Evolutionary conservation across 53 echinoderm and acorn worm genomes (phyloP).

Genomic region (Paelopatides confundens): DNA sequence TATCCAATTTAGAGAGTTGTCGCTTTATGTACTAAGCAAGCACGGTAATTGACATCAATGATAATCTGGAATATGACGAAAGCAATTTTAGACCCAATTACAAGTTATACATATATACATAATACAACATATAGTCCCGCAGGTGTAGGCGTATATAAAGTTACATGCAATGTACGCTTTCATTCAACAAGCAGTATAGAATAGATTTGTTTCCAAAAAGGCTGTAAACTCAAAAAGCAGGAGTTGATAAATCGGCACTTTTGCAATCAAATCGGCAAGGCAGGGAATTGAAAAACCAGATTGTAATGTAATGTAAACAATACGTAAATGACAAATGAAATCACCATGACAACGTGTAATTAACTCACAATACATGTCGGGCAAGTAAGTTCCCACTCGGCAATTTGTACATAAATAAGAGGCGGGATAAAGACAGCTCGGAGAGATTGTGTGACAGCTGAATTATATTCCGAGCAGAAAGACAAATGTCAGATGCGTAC

Average conservation of each 20-base stretch:
- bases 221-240: background rate
- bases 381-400: conserved; percentile 19
- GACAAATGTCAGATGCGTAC: background rate
- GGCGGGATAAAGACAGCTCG: background rate
- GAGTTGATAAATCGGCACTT: conserved; percentile 34
- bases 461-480: conserved; percentile 5
- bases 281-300: conserved; percentile 3
- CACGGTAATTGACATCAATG: too few species aligned
- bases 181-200: background rate
- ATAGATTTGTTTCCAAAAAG: background rate
- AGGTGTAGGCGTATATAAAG: too few species aligned
- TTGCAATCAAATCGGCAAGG: conserved; percentile 32
- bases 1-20: too few species aligned
- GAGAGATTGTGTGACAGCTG: conserved; percentile 31
- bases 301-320: conserved; percentile 45
- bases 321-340: conserved; percentile 47
- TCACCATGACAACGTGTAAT: conserved; percentile 28
- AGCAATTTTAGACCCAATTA: too few species aligned
- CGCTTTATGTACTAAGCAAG: too few species aligned
- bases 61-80: too few species aligned
- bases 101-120: too few species aligned
- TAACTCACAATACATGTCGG: conserved; percentile 45
- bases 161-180: too few species aligned
- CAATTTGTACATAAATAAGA: conserved; percentile 9
- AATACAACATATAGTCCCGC: too few species aligned